These are phyloP conservation scores for Caerostris extrusa DNA, from an alignment of 1,140 invertebrate genomes.

Conservation along the genomic window DNA sequence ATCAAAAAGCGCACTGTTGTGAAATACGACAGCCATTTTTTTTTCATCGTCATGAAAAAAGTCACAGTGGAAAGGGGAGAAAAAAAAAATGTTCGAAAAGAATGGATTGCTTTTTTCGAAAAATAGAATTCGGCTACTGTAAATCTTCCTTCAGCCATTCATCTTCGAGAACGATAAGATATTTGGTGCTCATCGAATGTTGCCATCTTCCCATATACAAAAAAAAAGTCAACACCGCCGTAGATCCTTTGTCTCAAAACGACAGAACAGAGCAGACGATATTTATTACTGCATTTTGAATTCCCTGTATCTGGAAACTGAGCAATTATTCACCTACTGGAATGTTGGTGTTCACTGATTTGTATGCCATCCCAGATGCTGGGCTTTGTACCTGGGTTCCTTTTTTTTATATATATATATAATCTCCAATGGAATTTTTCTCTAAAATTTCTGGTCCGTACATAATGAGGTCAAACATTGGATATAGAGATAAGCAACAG, in stretches of 20 bases:
- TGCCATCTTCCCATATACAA: constrained; percentile 61
- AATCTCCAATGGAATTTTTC: constrained; percentile 45
- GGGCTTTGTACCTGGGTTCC: constrained; percentile 38
- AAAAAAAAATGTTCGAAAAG: constrained; percentile 35
- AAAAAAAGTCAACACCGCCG: constrained; percentile 41
- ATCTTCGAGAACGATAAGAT: constrained; percentile 67
- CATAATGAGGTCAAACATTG: constrained; percentile 53
- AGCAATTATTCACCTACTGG: constrained; percentile 68
- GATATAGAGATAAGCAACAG: constrained; percentile 13
- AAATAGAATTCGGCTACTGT: constrained; percentile 38
- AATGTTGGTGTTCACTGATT: constrained; percentile 49
- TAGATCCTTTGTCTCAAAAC: constrained; percentile 49
- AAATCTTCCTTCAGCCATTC: constrained; percentile 49
- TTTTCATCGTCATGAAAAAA: constrained; percentile 46
- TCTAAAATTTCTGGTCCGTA: not conserved
- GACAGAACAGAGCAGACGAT: constrained; percentile 2
- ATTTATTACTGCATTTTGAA: constrained; percentile 66
- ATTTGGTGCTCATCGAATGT: constrained; percentile 60
- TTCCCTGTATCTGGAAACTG: constrained; percentile 65
- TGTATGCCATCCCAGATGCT: constrained; percentile 63
- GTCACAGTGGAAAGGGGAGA: not conserved
- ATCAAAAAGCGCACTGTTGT: not conserved
- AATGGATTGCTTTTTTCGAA: constrained; percentile 46
- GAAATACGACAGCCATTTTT: constrained; percentile 37
- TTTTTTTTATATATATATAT: not conserved